Conservation (phyloP, 2,888 invertebrate species). For the Halictus ligatus region DNA sequence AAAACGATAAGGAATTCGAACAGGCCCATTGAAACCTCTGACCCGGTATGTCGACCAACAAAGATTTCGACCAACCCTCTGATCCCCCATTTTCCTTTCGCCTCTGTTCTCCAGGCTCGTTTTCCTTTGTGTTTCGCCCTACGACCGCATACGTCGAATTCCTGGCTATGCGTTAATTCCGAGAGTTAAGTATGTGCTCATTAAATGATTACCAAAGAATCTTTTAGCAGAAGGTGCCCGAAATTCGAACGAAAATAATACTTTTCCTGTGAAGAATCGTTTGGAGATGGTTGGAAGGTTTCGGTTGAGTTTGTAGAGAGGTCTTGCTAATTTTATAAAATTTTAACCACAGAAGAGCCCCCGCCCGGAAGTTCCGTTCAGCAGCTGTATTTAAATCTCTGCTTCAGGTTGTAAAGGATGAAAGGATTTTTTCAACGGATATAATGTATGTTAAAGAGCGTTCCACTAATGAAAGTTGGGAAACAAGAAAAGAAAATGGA, state of each 20-base stretch:
- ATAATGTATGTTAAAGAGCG: background rate
- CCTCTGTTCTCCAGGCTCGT: background rate
- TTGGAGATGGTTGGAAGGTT: background rate
- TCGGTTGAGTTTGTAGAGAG: background rate
- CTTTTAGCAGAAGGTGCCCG: background rate
- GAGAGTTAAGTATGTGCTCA: background rate
- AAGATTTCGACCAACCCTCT: conserved; percentile 66
- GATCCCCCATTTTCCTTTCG: background rate
- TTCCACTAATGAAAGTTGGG: background rate
- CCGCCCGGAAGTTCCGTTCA: background rate
- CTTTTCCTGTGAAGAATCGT: background rate
- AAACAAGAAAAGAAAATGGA: background rate
- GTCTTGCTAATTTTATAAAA: background rate
- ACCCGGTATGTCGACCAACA: conserved; percentile 79
- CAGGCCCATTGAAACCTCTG: conserved; percentile 77
- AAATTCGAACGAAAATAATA: background rate
- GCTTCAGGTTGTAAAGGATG: background rate
- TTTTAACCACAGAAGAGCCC: background rate
- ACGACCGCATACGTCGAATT: background rate
- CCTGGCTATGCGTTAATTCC: background rate
- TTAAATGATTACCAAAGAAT: background rate
- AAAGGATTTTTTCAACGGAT: background rate
- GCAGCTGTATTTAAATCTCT: background rate
- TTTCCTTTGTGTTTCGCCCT: background rate
- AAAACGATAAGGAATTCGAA: conserved; percentile 77